These are phyloP conservation scores for Connochaetes taurinus DNA, from an alignment of 2,113 vertebrate genomes.

Conservation along the genomic window DNA sequence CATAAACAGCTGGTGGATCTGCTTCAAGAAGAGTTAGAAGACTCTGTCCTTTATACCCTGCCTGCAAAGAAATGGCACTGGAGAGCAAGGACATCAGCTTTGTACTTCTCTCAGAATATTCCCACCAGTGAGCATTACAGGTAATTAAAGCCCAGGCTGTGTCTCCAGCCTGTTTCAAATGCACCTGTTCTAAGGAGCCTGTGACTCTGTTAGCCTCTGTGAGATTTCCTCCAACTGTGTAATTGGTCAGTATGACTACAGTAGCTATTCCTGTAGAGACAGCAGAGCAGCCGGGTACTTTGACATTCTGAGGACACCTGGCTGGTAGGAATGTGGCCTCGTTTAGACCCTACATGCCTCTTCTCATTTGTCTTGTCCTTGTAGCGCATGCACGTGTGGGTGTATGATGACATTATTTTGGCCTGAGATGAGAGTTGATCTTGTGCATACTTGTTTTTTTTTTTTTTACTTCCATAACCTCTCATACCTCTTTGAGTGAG, in stretches of 20 bases:
- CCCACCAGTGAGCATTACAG: slow-evolving; percentile 85
- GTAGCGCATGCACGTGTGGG: not conserved
- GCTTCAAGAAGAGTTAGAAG: slow-evolving; percentile 81
- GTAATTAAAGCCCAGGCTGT: slow-evolving; percentile 71
- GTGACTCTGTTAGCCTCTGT: not conserved
- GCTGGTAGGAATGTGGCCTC: not conserved
- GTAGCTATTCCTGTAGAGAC: not conserved
- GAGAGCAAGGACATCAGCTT: slow-evolving; percentile 90
- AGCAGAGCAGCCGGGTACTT: not conserved
- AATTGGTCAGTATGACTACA: not conserved
- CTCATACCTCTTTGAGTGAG: not conserved
- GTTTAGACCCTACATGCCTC: not conserved
- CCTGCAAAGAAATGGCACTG: slow-evolving; percentile 98
- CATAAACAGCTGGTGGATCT: slow-evolving; percentile 94
- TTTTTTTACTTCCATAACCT: not conserved
- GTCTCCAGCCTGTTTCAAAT: not conserved
- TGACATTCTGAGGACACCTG: not conserved
- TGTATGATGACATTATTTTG: not conserved
- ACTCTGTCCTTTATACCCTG: slow-evolving; percentile 84
- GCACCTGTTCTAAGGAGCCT: not conserved
- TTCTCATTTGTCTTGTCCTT: slow-evolving; percentile 23
- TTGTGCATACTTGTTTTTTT: not conserved
- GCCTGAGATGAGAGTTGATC: not conserved
- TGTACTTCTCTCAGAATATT: slow-evolving; percentile 91
- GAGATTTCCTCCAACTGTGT: not conserved